A percentile compares a stretch with the other conserved stretches of the same genome.
Evolutionary conservation across 2,888 invertebrate species (phyloP).

Genomic region (Tanypteryx hageni): DNA sequence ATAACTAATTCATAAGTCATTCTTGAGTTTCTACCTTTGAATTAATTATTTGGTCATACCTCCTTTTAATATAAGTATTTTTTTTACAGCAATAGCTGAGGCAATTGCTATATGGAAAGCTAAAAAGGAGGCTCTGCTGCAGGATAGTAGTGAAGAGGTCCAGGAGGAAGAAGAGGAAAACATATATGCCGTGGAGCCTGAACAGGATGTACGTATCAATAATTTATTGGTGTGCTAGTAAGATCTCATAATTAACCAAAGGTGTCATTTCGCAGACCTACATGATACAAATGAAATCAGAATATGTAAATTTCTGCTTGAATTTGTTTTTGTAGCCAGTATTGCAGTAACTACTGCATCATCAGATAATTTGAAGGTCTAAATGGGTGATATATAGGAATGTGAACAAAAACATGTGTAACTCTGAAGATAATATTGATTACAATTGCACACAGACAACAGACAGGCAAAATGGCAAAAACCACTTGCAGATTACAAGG

Average conservation of each 20-base stretch:
- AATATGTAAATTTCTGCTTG: neutral
- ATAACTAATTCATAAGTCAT: too few species aligned
- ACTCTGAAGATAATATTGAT: too few species aligned
- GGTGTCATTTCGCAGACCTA: too few species aligned
- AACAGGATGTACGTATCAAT: constrained; percentile 69
- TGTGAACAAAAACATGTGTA: neutral
- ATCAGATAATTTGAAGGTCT: neutral
- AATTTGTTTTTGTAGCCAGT: neutral
- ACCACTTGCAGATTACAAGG: too few species aligned
- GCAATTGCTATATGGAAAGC: constrained; percentile 86
- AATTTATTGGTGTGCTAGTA: too few species aligned
- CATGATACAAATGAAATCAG: too few species aligned
- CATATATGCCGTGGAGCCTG: constrained; percentile 82
- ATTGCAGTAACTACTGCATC: neutral
- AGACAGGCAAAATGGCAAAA: too few species aligned
- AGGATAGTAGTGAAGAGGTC: constrained; percentile 74
- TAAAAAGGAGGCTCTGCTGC: constrained; percentile 76
- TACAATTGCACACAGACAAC: too few species aligned
- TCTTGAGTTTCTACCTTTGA: too few species aligned
- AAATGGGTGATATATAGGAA: neutral
- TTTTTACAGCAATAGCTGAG: constrained; percentile 76
- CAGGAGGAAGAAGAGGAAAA: constrained; percentile 84
- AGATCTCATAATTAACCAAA: neutral
- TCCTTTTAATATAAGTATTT: neutral
- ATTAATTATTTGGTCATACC: neutral